Evolutionary conservation across 2,797 vertebrate genomes (phyloP).

Genomic region (Allobates femoralis): DNA sequence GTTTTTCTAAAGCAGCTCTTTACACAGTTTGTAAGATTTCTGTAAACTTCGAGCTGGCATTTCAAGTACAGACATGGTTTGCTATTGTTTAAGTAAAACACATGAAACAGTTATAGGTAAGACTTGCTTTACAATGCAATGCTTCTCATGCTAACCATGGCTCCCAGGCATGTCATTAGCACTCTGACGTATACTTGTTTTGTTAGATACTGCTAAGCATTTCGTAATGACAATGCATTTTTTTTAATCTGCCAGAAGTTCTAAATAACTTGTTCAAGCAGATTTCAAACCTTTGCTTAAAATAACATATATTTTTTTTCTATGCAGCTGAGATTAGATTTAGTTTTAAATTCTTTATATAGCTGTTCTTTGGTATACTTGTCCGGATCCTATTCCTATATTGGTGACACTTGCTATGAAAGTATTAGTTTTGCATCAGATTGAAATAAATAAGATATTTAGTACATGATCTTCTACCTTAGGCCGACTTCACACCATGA

Average conservation of each 20-base stretch:
- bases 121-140: conserved; percentile 56
- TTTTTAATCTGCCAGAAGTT: conserved; percentile 36
- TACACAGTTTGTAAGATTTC: conserved; percentile 48
- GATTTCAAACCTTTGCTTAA: conserved; percentile 52
- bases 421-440: background rate
- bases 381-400: background rate
- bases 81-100: conserved; percentile 45
- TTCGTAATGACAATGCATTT: conserved; percentile 55
- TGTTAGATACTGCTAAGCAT: conserved; percentile 30
- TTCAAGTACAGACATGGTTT: conserved; percentile 59
- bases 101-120: conserved; percentile 57
- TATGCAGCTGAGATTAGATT: conserved; percentile 31
- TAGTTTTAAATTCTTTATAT: conserved; percentile 30
- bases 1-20: conserved; percentile 53
- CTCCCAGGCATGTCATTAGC: conserved; percentile 27
- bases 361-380: conserved; percentile 25
- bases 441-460: background rate
- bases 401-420: conserved; percentile 22
- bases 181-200: conserved; percentile 50
- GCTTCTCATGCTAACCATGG: conserved; percentile 11
- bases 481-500: too few relatives aligned
- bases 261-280: conserved; percentile 60
- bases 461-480: background rate
- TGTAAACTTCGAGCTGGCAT: conserved; percentile 55
- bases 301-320: conserved; percentile 55